These are phyloP conservation scores for Acridotheres tristis DNA, from an alignment of 2,797 vertebrate genomes.

Conservation along the genomic window DNA sequence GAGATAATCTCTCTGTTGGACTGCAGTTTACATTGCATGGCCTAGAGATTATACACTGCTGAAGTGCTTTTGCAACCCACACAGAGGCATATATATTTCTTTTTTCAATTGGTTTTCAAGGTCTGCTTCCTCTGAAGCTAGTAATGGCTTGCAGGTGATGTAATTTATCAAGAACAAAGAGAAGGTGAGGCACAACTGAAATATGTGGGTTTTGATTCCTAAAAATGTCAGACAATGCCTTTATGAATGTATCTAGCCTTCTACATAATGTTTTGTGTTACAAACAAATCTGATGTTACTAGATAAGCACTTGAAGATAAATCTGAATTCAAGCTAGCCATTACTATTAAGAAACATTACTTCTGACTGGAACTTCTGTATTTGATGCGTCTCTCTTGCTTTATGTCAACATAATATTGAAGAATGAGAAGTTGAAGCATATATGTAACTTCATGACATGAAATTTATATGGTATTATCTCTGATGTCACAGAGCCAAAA, in stretches of 20 bases:
- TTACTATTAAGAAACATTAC: slow-evolving; percentile 1
- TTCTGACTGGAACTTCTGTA: not conserved
- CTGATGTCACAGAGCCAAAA: not conserved
- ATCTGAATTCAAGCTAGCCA: not conserved
- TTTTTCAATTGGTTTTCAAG: slow-evolving; percentile 30
- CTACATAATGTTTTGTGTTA: not conserved
- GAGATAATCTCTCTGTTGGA: not conserved
- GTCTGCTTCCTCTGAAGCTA: slow-evolving; percentile 13
- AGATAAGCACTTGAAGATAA: not conserved
- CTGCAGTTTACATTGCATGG: not conserved
- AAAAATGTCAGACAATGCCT: slow-evolving; percentile 24
- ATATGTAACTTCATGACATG: not conserved
- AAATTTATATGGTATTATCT: not conserved
- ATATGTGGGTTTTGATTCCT: slow-evolving; percentile 12
- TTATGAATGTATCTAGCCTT: slow-evolving; percentile 37
- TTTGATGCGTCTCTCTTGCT: not conserved
- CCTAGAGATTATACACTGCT: not conserved
- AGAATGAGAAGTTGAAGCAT: not conserved
- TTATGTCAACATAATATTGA: slow-evolving; percentile 6
- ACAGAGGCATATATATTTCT: not conserved
- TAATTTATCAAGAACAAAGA: slow-evolving; percentile 25
- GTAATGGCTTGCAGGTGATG: not conserved
- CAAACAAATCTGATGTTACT: not conserved
- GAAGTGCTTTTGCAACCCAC: not conserved
- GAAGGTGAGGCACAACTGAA: not conserved